phyloP scores from a whole-genome alignment of 2,113 vertebrate genomes.

The Mixornis gularis region DNA sequence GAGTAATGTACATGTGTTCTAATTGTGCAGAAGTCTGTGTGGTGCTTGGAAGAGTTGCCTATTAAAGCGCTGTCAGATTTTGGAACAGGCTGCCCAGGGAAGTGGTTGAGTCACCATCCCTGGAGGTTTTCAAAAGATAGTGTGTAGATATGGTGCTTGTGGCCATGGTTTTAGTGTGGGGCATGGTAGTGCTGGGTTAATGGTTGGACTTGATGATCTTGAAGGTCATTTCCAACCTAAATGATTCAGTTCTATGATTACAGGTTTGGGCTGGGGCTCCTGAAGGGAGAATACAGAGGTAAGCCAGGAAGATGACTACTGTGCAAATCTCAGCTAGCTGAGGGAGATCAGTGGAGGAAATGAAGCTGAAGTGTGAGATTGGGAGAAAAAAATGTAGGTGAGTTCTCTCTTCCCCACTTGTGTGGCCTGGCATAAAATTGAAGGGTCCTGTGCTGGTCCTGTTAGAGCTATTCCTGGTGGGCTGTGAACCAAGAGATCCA shows the following conservation, averaged over 20 bases:
- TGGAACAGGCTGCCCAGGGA: not conserved
- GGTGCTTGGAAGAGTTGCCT: not conserved
- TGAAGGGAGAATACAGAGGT: not conserved
- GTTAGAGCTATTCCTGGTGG: not conserved
- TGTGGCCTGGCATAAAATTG: accelerated
- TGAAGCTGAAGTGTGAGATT: not conserved
- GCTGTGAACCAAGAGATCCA: not conserved
- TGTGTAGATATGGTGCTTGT: accelerated
- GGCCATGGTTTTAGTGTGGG: not conserved
- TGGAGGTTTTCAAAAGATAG: not conserved
- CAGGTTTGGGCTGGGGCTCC: not conserved
- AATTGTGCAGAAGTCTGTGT: not conserved
- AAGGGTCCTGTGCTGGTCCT: not conserved
- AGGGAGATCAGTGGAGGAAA: not conserved
- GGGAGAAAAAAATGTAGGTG: not conserved
- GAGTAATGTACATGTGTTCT: not conserved
- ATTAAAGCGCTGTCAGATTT: not conserved
- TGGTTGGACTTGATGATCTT: accelerated
- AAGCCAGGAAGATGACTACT: not conserved
- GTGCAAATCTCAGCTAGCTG: not conserved
- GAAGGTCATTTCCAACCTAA: not conserved
- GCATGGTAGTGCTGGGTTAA: not conserved
- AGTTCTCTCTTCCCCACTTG: not conserved
- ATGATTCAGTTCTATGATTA: not conserved
- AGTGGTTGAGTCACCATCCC: not conserved